Base-by-base conservation (phyloP, 1,140 invertebrate species). In the Drosophila nigromelanica region DNA sequence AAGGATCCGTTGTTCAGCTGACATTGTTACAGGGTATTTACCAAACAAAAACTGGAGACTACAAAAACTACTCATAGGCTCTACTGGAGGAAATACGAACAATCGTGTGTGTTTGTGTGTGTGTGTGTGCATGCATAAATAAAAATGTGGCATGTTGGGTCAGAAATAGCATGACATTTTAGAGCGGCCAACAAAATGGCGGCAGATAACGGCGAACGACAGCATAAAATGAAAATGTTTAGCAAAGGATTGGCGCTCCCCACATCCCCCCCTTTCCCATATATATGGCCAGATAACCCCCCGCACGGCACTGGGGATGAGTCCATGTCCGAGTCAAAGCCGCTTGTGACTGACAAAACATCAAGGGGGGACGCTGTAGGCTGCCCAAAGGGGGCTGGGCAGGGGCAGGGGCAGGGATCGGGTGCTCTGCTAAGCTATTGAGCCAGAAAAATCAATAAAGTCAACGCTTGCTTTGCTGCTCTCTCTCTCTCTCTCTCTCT, bases 121-220 rank as follows among this genome's bases (percentile, higher is more conserved):
- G n/a, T 11, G 43, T 59, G 40, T 7, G 8, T 12, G 62, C 78
- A 87, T 82, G 82, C 82, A 86, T 86, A 87, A 87, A 86, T 87
- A 87, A 82, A 82, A 86, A 76, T 82, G 82, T 82, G 82, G 78
- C 82, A 87, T 87, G 78, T 82, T 87, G 82, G 82, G 82, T 87
- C 82, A 81, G 78, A 87, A 86, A 86, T 86, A 86, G 82, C 82
- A 79, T 86, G 82, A 87, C 82, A 79, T 76, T 87, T 73, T 87
- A 56, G 60, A 74, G 67, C 78, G 55, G 58, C 62, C 62, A 70
- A 73, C 82, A 82, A 86, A 86, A 87, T 87, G 82, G 72, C 78
- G 79, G 52, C 76, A 81, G 82, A 87, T 76, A 82, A 70, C 72
- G 37, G 42, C 30, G 55, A 72, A 52, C 54, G 60, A 43, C 56